Evolutionary conservation across 2,888 invertebrate species (phyloP).

Genomic region (Agrotis segetum): DNA sequence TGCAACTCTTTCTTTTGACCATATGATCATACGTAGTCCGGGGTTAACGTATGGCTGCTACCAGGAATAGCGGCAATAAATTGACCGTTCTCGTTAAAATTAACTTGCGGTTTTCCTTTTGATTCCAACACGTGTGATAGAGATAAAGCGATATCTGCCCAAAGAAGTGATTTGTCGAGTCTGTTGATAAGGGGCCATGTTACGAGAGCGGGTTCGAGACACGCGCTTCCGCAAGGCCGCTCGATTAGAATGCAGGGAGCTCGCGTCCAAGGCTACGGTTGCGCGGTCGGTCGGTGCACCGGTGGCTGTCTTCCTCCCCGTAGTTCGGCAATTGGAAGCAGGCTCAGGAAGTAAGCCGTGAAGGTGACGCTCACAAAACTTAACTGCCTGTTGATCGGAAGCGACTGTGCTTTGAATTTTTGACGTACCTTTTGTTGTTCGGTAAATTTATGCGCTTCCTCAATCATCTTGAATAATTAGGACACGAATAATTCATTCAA

Average conservation of each 20-base stretch:
- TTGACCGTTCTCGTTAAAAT: conserved; percentile 26
- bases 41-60: conserved; percentile 7
- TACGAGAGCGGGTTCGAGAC: conserved; percentile 84
- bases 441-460: conserved; percentile 77
- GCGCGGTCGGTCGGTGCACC: conserved; percentile 89
- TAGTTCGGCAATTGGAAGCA: conserved; percentile 80
- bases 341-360: conserved; percentile 84
- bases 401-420: conserved; percentile 87
- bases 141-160: conserved; percentile 64
- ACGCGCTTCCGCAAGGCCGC: conserved; percentile 90
- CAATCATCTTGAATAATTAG: conserved; percentile 76
- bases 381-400: conserved; percentile 84
- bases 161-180: conserved; percentile 68
- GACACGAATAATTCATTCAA: conserved; percentile 58
- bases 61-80: conserved; percentile 24
- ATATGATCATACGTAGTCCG: conserved; percentile 4
- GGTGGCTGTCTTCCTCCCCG: conserved; percentile 85
- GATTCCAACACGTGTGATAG: conserved; percentile 41
- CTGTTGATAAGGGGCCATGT: conserved; percentile 81
- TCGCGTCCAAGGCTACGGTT: conserved; percentile 88
- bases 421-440: conserved; percentile 79
- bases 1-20: conserved; percentile 60
- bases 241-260: conserved; percentile 90
- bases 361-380: conserved; percentile 86
- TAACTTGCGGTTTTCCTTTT: conserved; percentile 39